Evolutionary conservation across 2,113 vertebrate genomes (phyloP).

Genomic region (Callipepla squamata): DNA sequence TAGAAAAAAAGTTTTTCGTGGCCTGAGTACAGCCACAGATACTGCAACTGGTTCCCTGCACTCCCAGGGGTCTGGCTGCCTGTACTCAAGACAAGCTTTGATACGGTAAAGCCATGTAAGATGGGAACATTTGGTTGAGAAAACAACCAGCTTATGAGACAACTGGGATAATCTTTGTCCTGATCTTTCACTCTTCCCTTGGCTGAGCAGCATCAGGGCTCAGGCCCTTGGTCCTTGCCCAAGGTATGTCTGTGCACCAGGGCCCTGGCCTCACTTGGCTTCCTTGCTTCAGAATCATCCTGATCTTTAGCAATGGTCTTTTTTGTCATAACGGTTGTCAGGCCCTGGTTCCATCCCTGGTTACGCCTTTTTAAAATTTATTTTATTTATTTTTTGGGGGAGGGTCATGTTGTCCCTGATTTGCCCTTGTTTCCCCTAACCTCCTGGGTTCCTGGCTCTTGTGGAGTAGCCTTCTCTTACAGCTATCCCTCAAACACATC

Average conservation of each 20-base stretch:
- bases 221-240: background rate
- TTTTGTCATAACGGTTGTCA: background rate
- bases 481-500: background rate
- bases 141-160: background rate
- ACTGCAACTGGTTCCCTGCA: fast-evolving
- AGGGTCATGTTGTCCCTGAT: background rate
- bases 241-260: background rate
- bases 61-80: background rate
- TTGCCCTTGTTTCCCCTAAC: background rate
- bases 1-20: background rate
- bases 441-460: background rate
- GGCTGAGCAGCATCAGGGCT: background rate
- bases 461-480: background rate
- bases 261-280: background rate
- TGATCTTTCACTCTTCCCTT: background rate
- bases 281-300: background rate
- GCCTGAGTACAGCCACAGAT: fast-evolving
- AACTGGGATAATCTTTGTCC: background rate
- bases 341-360: background rate
- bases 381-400: background rate
- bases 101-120: no score
- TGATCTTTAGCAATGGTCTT: background rate
- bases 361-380: fast-evolving
- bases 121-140: fast-evolving
- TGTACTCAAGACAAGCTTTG: background rate